Percentiles rank a stretch among this genome's conserved stretches.
These are phyloP conservation scores for Arizona elegans DNA, from an alignment of 2,113 vertebrate genomes.

Conservation along the genomic window DNA sequence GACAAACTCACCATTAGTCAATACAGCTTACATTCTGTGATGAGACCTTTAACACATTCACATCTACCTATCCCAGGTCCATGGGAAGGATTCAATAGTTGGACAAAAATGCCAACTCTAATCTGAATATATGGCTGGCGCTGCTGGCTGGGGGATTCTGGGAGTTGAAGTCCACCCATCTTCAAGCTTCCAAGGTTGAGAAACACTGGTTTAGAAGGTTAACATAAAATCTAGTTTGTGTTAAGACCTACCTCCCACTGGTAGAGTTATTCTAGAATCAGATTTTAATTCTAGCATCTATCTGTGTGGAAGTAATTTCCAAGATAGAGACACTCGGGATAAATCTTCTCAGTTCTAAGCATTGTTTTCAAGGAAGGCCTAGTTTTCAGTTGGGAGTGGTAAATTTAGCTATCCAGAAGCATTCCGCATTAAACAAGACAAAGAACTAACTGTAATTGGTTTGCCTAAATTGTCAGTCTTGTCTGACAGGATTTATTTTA, in stretches of 20 bases:
- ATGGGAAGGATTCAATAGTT: no score
- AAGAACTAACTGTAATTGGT: not conserved
- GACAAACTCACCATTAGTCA: no score
- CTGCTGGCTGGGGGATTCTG: no score
- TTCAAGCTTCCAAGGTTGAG: no score
- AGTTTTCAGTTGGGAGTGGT: slow-evolving; percentile 6
- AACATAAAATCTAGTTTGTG: not conserved
- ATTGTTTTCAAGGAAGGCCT: not conserved
- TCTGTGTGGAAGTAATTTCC: not conserved
- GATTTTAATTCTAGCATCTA: not conserved
- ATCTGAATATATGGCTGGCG: no score
- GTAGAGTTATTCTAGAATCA: not conserved
- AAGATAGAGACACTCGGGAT: not conserved
- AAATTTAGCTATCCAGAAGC: not conserved
- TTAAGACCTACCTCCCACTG: not conserved
- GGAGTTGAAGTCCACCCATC: no score
- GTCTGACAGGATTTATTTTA: slow-evolving; percentile 40
- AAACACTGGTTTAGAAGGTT: no score
- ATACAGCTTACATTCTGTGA: no score
- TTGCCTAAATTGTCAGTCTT: not conserved
- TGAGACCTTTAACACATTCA: no score
- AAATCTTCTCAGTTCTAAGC: not conserved
- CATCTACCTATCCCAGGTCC: no score
- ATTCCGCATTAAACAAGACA: not conserved
- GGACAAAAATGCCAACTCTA: no score